phyloP scores from a whole-genome alignment of 2,888 invertebrate species.

The Dolichopus griseipennis region DNA sequence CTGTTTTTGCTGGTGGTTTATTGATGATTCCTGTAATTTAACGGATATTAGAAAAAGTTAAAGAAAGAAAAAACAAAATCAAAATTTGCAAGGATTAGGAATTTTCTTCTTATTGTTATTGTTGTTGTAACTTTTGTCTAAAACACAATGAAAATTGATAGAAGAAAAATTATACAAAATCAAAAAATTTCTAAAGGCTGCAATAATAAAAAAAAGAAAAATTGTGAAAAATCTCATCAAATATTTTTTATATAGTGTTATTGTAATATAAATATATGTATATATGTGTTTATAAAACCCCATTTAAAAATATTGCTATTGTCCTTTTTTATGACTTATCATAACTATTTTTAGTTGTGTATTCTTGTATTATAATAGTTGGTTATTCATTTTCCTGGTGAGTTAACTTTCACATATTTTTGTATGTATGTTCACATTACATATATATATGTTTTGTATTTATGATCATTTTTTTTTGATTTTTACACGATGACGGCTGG shows the following conservation, averaged over 20 bases:
- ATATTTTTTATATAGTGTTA: too few species aligned
- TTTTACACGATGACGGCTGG: not conserved
- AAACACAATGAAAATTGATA: too few species aligned
- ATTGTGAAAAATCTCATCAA: too few species aligned
- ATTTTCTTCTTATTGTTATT: not conserved
- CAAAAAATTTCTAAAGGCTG: too few species aligned
- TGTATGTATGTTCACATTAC: too few species aligned
- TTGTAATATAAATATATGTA: too few species aligned
- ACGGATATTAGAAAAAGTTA: not conserved
- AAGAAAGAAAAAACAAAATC: not conserved
- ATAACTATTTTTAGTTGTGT: not conserved
- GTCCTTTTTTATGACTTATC: conserved; percentile 1
- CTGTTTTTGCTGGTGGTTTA: not conserved
- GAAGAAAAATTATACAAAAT: too few species aligned
- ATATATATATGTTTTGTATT: not conserved
- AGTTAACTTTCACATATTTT: too few species aligned
- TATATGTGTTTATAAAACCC: not conserved
- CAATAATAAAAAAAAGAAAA: too few species aligned
- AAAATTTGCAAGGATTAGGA: not conserved
- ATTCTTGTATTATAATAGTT: not conserved
- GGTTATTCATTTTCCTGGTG: too few species aligned
- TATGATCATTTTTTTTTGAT: not conserved
- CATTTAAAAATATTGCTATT: not conserved
- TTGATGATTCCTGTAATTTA: not conserved
- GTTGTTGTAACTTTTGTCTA: too few species aligned